Evolutionary conservation across 2,113 vertebrate genomes (phyloP), one percentile per base, ranked within the genome.

Genomic region (Coryphaenoides rupestris): DNA sequence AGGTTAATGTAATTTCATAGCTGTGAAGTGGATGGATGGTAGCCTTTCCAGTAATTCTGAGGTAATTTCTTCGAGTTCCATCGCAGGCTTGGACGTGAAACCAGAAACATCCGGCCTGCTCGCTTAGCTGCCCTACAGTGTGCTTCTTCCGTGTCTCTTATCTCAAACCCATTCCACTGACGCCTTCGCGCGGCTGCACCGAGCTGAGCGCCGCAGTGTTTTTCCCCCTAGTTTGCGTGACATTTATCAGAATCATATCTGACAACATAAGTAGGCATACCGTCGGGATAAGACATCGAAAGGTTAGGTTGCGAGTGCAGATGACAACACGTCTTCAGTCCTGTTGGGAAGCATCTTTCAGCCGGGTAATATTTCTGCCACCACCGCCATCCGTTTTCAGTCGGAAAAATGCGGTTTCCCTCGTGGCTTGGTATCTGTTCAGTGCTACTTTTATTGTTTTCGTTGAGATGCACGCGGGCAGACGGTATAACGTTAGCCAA

Each of bases 1-100:
- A 86, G 83, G 82, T 89, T 87, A 88, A 87, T 81, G 77, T 65
- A 65, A 87, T 86, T 88, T 89, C 76, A 76, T 84, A 79, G 81
- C 74, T 72, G 75, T 79, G 81, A 79, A 83, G 76, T 75, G 77
- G 74, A 68, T 76, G 64, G 77, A 77, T 60, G 54, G 60, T 81
- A 78, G 70, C 65, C 68, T 63, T 65, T 72, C 77, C 75, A 55
- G 54, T 69, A 73, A 77, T 72, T 81, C 77, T 79, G 60, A 74
- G 69, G 65, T 82, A 47, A 69, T 72, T 75, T 66, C 54, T 19
- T 24, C 60, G 14, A 40, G 33, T 26, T 53, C 72, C 63, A 73
- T 76, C 68, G 70, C 22, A 24, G 67, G 45, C 74, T 73, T 16
- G 15, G 55, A 67, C 50, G 68, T 61, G 57, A 65, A 74, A 56